Conservation (phyloP, 1,140 invertebrate species). For the Philotrypesis tridentata region DNA sequence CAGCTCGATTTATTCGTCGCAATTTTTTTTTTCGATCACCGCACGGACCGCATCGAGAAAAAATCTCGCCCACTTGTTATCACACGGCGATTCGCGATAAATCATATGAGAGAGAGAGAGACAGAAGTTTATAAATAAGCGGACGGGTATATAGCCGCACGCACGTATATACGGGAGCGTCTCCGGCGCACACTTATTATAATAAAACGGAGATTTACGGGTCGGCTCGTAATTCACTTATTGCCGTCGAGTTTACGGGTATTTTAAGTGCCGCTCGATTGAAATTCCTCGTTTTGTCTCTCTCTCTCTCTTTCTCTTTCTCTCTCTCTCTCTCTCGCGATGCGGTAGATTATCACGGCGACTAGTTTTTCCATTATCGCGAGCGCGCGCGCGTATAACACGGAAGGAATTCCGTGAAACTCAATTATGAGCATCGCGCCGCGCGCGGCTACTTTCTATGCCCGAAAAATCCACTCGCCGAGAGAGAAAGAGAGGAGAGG, state of each 20-base stretch:
- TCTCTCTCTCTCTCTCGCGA: too few relatives aligned
- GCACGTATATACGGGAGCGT: neutral
- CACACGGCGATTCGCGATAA: neutral
- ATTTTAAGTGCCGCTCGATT: slow-evolving; percentile 46
- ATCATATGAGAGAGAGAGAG: too few relatives aligned
- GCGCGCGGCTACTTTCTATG: slow-evolving; percentile 13
- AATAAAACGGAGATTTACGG: slow-evolving; percentile 42
- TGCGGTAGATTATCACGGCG: slow-evolving; percentile 3
- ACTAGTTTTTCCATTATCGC: slow-evolving; percentile 47
- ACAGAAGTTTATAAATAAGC: neutral
- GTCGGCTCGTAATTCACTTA: slow-evolving; percentile 38
- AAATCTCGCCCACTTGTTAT: neutral
- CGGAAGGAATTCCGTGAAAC: slow-evolving; percentile 38
- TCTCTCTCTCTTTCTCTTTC: too few relatives aligned
- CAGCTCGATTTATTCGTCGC: slow-evolving; percentile 4
- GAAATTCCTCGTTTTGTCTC: slow-evolving; percentile 45
- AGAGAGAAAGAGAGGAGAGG: too few relatives aligned
- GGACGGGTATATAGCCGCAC: too few relatives aligned
- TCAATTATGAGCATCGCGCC: slow-evolving; percentile 29
- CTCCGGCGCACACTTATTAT: slow-evolving; percentile 35
- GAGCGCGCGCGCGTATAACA: too few relatives aligned
- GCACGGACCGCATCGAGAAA: neutral
- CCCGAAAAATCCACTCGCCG: neutral
- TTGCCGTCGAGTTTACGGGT: slow-evolving; percentile 42
- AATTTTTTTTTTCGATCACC: too few relatives aligned